A percentile compares a stretch with the other conserved stretches of the same genome.
Evolutionary conservation across 2,888 invertebrate species (phyloP).

Genomic region (Oligia strigilis): DNA sequence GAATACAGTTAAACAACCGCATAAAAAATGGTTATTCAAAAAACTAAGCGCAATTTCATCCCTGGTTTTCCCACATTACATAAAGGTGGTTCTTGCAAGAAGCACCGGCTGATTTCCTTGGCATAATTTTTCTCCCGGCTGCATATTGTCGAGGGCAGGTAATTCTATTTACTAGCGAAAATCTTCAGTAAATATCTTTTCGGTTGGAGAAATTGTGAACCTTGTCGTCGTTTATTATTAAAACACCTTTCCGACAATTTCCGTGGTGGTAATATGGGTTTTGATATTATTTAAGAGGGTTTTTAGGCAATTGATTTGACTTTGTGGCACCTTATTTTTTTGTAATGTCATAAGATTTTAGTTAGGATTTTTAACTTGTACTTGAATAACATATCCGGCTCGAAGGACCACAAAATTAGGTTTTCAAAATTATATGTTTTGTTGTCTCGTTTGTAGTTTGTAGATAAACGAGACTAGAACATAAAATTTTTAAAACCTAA

Average conservation of each 20-base stretch:
- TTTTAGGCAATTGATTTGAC: slow-evolving; percentile 13
- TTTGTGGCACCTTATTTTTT: not conserved
- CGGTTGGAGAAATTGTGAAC: slow-evolving; percentile 48
- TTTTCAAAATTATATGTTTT: not conserved
- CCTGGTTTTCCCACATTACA: slow-evolving; percentile 43
- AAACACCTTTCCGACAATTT: slow-evolving; percentile 38
- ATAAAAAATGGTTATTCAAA: slow-evolving; percentile 36
- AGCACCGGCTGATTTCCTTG: slow-evolving; percentile 73
- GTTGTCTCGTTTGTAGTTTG: not conserved
- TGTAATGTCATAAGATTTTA: not conserved
- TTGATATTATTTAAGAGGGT: slow-evolving; percentile 9
- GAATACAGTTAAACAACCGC: not conserved
- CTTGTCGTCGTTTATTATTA: slow-evolving; percentile 48
- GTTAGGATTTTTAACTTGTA: not conserved
- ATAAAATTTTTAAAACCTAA: too few relatives aligned
- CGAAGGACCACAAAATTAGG: not conserved
- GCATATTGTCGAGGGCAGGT: slow-evolving; percentile 75
- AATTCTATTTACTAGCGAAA: slow-evolving; percentile 75
- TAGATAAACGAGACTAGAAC: too few relatives aligned
- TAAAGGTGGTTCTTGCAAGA: slow-evolving; percentile 59
- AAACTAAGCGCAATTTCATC: slow-evolving; percentile 50
- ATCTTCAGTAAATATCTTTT: slow-evolving; percentile 61
- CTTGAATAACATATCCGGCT: not conserved
- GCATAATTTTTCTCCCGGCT: slow-evolving; percentile 78
- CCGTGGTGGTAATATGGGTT: slow-evolving; percentile 17